Conservation (phyloP, 2,113 vertebrate genomes). For the Sorex fumeus region DNA sequence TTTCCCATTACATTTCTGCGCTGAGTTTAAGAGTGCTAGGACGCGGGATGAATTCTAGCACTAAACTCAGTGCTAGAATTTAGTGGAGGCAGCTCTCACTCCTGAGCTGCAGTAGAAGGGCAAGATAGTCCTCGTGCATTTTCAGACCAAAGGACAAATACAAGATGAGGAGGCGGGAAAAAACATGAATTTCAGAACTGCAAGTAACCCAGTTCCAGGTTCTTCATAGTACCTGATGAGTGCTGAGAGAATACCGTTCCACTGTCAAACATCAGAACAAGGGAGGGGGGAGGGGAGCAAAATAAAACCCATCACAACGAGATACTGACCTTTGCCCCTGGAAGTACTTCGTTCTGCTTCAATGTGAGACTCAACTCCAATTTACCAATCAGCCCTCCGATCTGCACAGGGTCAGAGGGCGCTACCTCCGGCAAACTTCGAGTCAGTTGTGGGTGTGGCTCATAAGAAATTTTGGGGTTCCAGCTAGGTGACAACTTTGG, state of each 20-base stretch:
- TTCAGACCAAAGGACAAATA: not conserved
- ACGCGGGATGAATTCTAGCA: too few relatives aligned
- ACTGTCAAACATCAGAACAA: not conserved
- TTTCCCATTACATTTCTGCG: not conserved
- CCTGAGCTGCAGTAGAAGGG: not conserved
- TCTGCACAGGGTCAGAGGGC: constrained; percentile 92
- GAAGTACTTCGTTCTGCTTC: constrained; percentile 97
- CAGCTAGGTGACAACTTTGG: constrained; percentile 98
- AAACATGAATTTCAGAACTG: not conserved
- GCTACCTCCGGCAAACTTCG: constrained; percentile 91
- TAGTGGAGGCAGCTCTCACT: not conserved
- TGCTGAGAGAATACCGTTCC: not conserved
- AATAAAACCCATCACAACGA: not conserved
- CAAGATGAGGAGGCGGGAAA: not conserved
- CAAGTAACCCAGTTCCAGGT: not conserved
- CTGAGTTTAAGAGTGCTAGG: not conserved
- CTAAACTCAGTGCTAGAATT: too few relatives aligned
- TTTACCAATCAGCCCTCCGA: constrained; percentile 93
- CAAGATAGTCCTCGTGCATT: not conserved
- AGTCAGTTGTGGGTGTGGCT: constrained; percentile 97
- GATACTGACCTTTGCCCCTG: constrained; percentile 85
- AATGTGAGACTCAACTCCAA: constrained; percentile 95
- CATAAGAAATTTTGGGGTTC: constrained; percentile 98
- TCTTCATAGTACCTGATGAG: not conserved
- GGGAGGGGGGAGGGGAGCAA: not conserved